Conservation (phyloP, 1,140 invertebrate species). For the Archivesica marissinica region DNA sequence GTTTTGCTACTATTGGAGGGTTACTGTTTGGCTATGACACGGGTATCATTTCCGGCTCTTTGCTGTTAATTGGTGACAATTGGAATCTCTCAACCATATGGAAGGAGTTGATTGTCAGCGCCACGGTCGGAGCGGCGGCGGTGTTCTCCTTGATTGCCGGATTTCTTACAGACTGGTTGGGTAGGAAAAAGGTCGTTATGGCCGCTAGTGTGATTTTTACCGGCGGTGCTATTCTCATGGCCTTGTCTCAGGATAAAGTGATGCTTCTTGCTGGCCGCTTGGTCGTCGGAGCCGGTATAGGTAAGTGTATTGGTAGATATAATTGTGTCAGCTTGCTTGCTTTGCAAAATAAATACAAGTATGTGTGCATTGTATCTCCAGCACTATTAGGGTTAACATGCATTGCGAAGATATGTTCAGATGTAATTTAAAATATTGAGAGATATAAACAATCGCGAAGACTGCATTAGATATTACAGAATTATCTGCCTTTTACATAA, state of each 20-base stretch:
- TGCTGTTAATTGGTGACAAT: slow-evolving; percentile 85
- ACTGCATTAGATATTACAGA: no score
- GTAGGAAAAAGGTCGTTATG: slow-evolving; percentile 77
- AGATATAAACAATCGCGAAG: no score
- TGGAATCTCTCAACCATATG: slow-evolving; percentile 75
- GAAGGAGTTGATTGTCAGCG: slow-evolving; percentile 76
- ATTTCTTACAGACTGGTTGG: slow-evolving; percentile 70
- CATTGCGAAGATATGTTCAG: no score
- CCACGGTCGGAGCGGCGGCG: slow-evolving; percentile 78
- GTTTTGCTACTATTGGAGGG: slow-evolving; percentile 85
- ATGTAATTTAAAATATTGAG: no score
- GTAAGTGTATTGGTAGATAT: no score
- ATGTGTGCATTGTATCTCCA: no score
- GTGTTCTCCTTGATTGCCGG: slow-evolving; percentile 78
- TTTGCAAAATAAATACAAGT: no score
- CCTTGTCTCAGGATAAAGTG: slow-evolving; percentile 67
- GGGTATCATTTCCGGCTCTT: slow-evolving; percentile 88
- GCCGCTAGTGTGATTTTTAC: slow-evolving; percentile 78
- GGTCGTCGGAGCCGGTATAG: slow-evolving; percentile 80
- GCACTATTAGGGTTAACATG: no score
- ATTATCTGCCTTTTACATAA: no score
- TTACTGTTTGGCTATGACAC: slow-evolving; percentile 90
- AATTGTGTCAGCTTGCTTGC: no score
- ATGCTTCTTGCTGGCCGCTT: slow-evolving; percentile 77
- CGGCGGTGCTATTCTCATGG: slow-evolving; percentile 77